These are phyloP conservation scores for Monochamus saltuarius DNA, from an alignment of 1,140 invertebrate genomes.

Conservation along the genomic window DNA sequence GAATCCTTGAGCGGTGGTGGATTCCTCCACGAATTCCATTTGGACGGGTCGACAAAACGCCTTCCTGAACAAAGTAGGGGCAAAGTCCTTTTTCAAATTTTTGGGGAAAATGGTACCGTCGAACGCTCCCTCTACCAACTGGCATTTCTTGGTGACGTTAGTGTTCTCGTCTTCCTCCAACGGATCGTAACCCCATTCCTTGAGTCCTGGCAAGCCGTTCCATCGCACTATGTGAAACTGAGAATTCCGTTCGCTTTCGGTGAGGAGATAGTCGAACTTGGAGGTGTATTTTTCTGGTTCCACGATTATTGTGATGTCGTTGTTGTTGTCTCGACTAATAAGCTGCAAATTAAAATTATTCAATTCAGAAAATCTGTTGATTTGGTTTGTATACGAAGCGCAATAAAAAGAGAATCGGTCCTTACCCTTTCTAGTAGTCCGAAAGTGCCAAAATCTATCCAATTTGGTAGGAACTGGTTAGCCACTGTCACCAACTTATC, in stretches of 20 bases:
- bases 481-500: slow-evolving; percentile 72
- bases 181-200: slow-evolving; percentile 60
- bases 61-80: slow-evolving; percentile 63
- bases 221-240: slow-evolving; percentile 57
- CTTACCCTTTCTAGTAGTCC: slow-evolving; percentile 81
- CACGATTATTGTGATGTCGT: slow-evolving; percentile 40
- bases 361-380: too few species aligned
- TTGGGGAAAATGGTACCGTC: slow-evolving; percentile 64
- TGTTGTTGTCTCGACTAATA: slow-evolving; percentile 43
- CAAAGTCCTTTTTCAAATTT: slow-evolving; percentile 55
- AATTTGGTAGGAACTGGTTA: slow-evolving; percentile 66
- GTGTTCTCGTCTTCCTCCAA: slow-evolving; percentile 32
- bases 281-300: slow-evolving; percentile 41
- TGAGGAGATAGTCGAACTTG: slow-evolving; percentile 41
- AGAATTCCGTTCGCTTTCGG: slow-evolving; percentile 51
- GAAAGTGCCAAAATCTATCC: slow-evolving; percentile 73
- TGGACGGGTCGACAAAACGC: slow-evolving; percentile 68
- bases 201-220: slow-evolving; percentile 61
- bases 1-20: slow-evolving; percentile 48
- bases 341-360: slow-evolving; percentile 42
- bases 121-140: slow-evolving; percentile 59
- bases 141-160: slow-evolving; percentile 56
- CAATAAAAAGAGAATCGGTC: too few species aligned
- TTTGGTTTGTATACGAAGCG: background rate
- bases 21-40: slow-evolving; percentile 54